These are phyloP conservation scores for Periophthalmus magnuspinnatus DNA, from an alignment of 2,797 vertebrate species.

Conservation along the genomic window DNA sequence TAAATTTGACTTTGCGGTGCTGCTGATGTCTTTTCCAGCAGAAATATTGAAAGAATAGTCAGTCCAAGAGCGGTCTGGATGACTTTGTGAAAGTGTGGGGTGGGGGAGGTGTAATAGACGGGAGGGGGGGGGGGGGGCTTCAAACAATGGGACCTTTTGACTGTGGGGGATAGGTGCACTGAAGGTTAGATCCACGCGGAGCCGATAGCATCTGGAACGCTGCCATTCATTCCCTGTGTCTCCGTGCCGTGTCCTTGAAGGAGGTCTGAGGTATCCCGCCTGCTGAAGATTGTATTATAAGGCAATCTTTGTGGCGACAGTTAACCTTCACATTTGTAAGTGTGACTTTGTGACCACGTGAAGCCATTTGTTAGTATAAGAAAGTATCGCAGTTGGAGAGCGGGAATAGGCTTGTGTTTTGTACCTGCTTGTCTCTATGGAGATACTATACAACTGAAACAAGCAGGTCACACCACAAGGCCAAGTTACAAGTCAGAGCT, in stretches of 20 bases:
- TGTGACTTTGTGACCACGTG: too few species aligned
- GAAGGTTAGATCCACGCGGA: constrained; percentile 56
- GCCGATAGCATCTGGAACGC: constrained; percentile 47
- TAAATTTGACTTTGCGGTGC: constrained; percentile 7
- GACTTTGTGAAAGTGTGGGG: constrained; percentile 55
- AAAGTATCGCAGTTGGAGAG: neutral
- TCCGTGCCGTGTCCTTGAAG: constrained; percentile 49
- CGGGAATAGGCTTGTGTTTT: neutral
- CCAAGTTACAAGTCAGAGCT: too few species aligned
- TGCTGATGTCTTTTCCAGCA: constrained; percentile 33
- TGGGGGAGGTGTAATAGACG: constrained; percentile 51
- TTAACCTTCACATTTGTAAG: constrained; percentile 14
- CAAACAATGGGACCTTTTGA: constrained; percentile 63
- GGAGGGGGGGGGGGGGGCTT: too few species aligned
- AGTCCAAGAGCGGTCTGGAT: constrained; percentile 18
- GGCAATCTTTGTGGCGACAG: neutral
- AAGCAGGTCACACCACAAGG: too few species aligned
- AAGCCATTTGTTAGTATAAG: neutral
- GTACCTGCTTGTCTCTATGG: too few species aligned
- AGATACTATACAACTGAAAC: too few species aligned
- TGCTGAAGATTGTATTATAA: constrained; percentile 19
- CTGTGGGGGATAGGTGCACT: constrained; percentile 46
- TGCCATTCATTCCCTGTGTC: constrained; percentile 42
- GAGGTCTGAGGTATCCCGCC: constrained; percentile 22
- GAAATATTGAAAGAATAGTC: constrained; percentile 18